Base-by-base conservation (phyloP, 2,113 vertebrate genomes). In the Charadrius vociferus region DNA sequence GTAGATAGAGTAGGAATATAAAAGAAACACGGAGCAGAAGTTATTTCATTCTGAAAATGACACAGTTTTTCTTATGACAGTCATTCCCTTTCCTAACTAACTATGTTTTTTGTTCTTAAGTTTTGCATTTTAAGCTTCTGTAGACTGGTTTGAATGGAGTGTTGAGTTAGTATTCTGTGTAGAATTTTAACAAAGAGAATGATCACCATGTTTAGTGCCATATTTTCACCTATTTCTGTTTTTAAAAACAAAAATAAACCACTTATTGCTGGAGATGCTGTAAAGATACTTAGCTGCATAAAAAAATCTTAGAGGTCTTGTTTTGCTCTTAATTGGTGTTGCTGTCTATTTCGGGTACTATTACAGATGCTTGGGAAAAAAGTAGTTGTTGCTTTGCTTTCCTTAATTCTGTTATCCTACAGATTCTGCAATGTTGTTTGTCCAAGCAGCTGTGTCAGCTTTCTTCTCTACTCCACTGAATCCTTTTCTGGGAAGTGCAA, bases 381-480 rank as follows among this genome's bases (percentile, higher is more conserved):
- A 7, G 5, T n/a, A 71, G 70, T 78, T 37, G 74, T 55, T 88
- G 21, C 47, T 66, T 89, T 22, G 39, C 49, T 71, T 92, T 97
- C 98, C 98, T 99, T 99, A 97, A 98, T 97, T 85, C 65, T 88
- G 22, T 67, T 93, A 53, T 32, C 50, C 30, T 68, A 13, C 90
- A 99, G 99, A 99, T 98, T 99, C 99, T 80, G 99, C 99, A 72
- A 99, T 99, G 99, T 93, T 99, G 86, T 99, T 99, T 93, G 98
- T 99, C 49, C 99, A 99, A 97, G 99, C 98, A 72, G 93, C 98
- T 45, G 97, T 99, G 36, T 99, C 99, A 6, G 99, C 99, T 79
- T 98, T 99, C 80, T 99, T 99, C 95, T 99, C 99, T 86, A 99
- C 99, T 41, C 99, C 99, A 16, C 91, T 99, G 29, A 99, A 99